Conservation (phyloP, 2,113 vertebrate species). For the Mormyrus iriodes region DNA sequence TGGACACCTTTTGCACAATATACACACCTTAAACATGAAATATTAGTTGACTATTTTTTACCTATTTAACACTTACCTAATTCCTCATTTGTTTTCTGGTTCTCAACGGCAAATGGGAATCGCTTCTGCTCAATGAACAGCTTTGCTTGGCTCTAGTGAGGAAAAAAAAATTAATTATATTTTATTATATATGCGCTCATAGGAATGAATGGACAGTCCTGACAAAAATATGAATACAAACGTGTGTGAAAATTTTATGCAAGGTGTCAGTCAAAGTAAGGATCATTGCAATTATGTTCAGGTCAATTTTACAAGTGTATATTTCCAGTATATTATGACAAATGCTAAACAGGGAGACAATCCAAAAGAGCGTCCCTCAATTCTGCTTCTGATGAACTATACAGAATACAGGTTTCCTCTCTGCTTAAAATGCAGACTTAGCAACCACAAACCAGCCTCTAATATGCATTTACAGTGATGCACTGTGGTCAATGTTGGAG, state of each 20-base stretch:
- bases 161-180: too few relatives aligned
- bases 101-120: constrained; percentile 86
- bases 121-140: constrained; percentile 85
- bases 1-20: neutral
- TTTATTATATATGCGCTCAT: too few relatives aligned
- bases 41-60: neutral
- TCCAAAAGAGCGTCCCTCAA: neutral
- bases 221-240: neutral
- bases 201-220: neutral
- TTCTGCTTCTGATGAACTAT: neutral
- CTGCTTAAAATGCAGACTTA: neutral
- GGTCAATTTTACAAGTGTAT: neutral
- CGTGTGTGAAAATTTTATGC: neutral
- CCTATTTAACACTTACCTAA: neutral
- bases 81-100: constrained; percentile 82
- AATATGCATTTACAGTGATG: neutral
- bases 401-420: neutral
- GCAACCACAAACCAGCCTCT: neutral
- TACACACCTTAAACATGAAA: neutral
- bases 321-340: too few relatives aligned
- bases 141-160: constrained; percentile 85
- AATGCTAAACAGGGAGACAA: neutral
- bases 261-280: neutral
- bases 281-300: neutral
- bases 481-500: neutral